phyloP scores from a whole-genome alignment of 2,888 invertebrate genomes.

The Hofmannophila pseudospretella region DNA sequence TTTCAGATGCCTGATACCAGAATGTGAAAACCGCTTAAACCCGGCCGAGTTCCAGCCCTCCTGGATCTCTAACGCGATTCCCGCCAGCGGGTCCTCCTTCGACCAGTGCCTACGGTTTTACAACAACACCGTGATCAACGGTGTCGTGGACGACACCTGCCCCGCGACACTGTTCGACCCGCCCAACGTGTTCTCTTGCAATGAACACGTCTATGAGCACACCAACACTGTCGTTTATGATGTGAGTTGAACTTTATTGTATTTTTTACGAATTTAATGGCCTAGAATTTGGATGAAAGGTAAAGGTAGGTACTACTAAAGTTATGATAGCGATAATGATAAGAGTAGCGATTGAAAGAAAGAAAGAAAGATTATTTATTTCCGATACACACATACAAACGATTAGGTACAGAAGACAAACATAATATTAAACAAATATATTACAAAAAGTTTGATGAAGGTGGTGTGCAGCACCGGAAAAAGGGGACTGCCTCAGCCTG shows the following conservation, averaged over 20 bases:
- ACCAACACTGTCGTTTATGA: conserved; percentile 53
- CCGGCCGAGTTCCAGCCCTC: conserved; percentile 33
- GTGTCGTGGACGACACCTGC: conserved; percentile 24
- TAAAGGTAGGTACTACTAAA: too few species aligned
- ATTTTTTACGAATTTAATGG: not conserved
- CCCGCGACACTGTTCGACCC: conserved; percentile 44
- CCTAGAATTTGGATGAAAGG: too few species aligned
- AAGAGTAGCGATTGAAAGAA: too few species aligned
- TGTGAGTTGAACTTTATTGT: conserved; percentile 15
- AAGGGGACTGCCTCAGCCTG: too few species aligned
- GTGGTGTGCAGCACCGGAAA: too few species aligned
- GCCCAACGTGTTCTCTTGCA: conserved; percentile 27
- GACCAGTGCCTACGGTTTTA: conserved; percentile 64
- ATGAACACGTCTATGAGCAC: conserved; percentile 43
- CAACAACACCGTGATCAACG: not conserved
- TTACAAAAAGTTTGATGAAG: too few species aligned
- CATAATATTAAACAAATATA: too few species aligned
- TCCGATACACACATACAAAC: too few species aligned
- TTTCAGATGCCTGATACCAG: conserved; percentile 33
- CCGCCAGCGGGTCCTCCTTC: conserved; percentile 32
- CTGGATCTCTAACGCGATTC: conserved; percentile 57
- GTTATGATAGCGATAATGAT: too few species aligned
- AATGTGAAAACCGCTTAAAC: conserved; percentile 22
- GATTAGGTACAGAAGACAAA: too few species aligned
- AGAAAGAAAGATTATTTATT: too few species aligned